Conservation (phyloP, 2,797 vertebrate species). For the Fistularia commersonii region DNA sequence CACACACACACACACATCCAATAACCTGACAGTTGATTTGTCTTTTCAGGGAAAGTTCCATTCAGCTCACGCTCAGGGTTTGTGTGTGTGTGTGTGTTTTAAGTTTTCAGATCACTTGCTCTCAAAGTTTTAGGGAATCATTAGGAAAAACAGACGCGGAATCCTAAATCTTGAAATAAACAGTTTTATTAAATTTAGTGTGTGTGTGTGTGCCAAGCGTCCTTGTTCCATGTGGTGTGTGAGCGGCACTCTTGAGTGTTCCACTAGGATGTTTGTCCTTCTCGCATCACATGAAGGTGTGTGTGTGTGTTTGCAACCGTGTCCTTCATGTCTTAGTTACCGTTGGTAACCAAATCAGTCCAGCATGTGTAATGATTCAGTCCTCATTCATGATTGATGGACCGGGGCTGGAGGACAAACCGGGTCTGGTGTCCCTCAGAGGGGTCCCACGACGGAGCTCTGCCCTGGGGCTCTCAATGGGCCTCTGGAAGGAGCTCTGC, state of each 20-base stretch:
- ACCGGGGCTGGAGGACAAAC: constrained; percentile 8
- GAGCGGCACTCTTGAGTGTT: too few species aligned
- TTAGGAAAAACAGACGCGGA: too few species aligned
- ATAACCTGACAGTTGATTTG: too few species aligned
- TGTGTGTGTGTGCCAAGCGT: constrained; percentile 3
- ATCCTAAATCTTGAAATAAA: too few species aligned
- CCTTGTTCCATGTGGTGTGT: not conserved
- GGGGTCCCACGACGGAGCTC: constrained; percentile 11
- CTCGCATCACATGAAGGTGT: not conserved
- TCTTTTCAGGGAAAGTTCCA: too few species aligned
- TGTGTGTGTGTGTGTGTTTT: too few species aligned
- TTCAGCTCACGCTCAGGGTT: too few species aligned
- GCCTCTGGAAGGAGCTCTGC: too few species aligned
- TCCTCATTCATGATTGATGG: constrained; percentile 64
- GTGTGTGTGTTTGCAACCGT: constrained; percentile 6
- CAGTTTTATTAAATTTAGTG: not conserved
- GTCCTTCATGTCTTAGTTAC: constrained; percentile 55
- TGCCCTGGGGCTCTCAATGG: constrained; percentile 6
- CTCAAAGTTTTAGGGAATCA: too few species aligned
- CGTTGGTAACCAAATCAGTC: constrained; percentile 58
- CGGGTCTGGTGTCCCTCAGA: constrained; percentile 1
- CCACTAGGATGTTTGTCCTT: too few species aligned
- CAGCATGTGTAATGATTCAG: constrained; percentile 62
- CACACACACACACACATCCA: constrained; percentile 8
- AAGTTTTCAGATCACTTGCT: too few species aligned